Base-by-base conservation (phyloP, 2,888 invertebrate species). In the Phengaris alcon region DNA sequence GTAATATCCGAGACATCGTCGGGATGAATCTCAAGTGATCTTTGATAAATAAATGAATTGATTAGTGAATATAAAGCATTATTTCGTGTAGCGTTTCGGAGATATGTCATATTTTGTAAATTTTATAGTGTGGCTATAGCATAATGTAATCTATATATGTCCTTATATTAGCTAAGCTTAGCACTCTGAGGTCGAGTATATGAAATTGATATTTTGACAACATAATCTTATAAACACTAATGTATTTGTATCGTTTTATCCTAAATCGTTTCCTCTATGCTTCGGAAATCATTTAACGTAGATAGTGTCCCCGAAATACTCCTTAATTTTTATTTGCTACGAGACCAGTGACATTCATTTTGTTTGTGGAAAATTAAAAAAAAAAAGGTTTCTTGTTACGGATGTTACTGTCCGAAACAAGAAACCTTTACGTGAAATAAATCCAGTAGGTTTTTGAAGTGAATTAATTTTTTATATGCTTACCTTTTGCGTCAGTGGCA, bases 51-150 rank as follows among this genome's bases (percentile, higher is more conserved):
- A 86, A 89, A 90, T 84, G 93, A 93, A 93, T 93, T 92, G 93
- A 93, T 89, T 93, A 93, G 91, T 86, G 83, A 85, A 85, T 90
- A 87, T 87, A 83, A 88, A 86, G 83, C 87, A 91, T 91, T 89
- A 91, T 90, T 90, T 92, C 90, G 85, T 88, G 90, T 93, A 92
- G 92, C 89, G 85, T 91, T 88, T 90, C 93, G 87, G 88, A 90
- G 89, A 91, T 91, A 93, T 91, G 93, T 93, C 92, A 93, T 93
- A 93, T 93, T 93, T 93, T 93, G 93, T 93, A 93, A 93, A 93
- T 93, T 93, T 93, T 93, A 93, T 93, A 93, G 92, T 89, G 87
- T 92, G 86, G 91, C 92, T 93, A 89, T 90, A 90, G 89, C 89
- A 85, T 87, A 85, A 84, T 90, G 83, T 91, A 90, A 88, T 83